Evolutionary conservation across 2,888 invertebrate genomes (phyloP).

Genomic region (Chrysomela aeneicollis): DNA sequence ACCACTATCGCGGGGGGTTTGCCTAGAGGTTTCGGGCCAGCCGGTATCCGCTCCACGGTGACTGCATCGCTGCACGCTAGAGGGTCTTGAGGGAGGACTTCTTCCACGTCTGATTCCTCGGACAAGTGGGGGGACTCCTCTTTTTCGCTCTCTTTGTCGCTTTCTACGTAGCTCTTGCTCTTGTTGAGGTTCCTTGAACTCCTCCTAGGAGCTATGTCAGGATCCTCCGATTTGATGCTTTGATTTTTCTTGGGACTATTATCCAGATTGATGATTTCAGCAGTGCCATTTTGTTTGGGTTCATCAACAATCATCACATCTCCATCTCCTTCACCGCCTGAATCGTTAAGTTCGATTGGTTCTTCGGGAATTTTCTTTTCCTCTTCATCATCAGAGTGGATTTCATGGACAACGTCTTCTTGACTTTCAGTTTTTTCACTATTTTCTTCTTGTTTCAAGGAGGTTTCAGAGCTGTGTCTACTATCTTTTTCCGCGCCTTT

Average conservation of each 20-base stretch:
- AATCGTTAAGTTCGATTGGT: conserved; percentile 56
- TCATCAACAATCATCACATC: conserved; percentile 57
- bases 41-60: conserved; percentile 37
- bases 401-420: conserved; percentile 50
- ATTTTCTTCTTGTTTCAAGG: conserved; percentile 15
- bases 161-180: conserved; percentile 62
- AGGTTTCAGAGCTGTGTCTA: conserved; percentile 25
- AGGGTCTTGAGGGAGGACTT: conserved; percentile 69
- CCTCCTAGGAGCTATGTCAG: conserved; percentile 52
- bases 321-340: conserved; percentile 48
- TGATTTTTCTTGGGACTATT: conserved; percentile 60
- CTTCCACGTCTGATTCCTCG: conserved; percentile 71
- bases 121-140: conserved; percentile 40
- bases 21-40: conserved; percentile 20
- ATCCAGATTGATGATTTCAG: conserved; percentile 52
- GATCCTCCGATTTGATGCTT: conserved; percentile 34
- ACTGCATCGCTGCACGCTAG: conserved; percentile 56
- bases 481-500: conserved; percentile 25
- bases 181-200: conserved; percentile 69
- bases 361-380: conserved; percentile 41
- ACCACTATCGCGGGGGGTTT: conserved; percentile 64
- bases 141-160: conserved; percentile 54
- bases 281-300: conserved; percentile 51
- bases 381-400: conserved; percentile 42
- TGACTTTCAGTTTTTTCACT: conserved; percentile 41